A percentile compares a stretch with the other conserved stretches of the same genome.
Conservation (phyloP, 2,888 invertebrate species). For the Cheilosia pagana region DNA sequence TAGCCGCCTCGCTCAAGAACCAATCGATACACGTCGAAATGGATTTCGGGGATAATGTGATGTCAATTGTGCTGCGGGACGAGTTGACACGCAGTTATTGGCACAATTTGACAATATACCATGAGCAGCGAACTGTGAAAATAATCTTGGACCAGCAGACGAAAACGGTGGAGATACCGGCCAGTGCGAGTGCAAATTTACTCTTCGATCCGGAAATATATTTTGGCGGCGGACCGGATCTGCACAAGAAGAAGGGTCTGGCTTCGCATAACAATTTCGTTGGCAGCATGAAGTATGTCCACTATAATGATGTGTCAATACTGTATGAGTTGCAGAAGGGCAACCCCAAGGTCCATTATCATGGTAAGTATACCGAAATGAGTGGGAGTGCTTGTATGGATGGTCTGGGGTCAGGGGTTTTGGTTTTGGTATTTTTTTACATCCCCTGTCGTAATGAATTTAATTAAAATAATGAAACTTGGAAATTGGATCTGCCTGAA, state of each 20-base stretch:
- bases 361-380: conserved; percentile 82
- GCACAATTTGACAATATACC: conserved; percentile 95
- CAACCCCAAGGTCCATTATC: conserved; percentile 93
- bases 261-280: conserved; percentile 93
- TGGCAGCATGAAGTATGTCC: conserved; percentile 95
- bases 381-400: neutral
- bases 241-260: conserved; percentile 92
- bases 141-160: conserved; percentile 91
- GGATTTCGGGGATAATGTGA: conserved; percentile 92
- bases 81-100: conserved; percentile 90
- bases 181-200: conserved; percentile 86
- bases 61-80: conserved; percentile 88
- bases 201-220: conserved; percentile 97
- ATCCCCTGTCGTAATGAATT: neutral
- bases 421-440: too few species aligned
- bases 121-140: conserved; percentile 89
- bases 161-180: conserved; percentile 88
- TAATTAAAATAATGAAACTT: neutral
- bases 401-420: neutral
- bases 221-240: conserved; percentile 94
- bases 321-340: conserved; percentile 93
- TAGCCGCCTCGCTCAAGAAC: conserved; percentile 93
- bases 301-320: conserved; percentile 96
- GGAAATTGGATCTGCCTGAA: neutral
- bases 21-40: conserved; percentile 93